Evolutionary conservation across 2,113 vertebrate species (phyloP).

Genomic region (Ptyas mucosa): DNA sequence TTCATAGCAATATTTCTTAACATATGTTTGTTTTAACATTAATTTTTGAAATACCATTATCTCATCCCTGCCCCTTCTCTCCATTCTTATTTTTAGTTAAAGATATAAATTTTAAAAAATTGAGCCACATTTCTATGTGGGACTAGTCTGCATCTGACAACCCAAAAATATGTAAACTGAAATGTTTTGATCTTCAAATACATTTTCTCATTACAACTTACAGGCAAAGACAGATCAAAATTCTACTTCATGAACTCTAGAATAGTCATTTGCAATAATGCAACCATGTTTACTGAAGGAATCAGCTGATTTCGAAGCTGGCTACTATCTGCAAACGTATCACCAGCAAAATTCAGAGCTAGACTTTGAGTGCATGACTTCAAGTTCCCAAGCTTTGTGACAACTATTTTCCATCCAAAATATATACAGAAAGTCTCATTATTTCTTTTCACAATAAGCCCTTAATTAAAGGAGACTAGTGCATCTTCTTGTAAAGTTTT

Average conservation of each 20-base stretch:
- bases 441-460: constrained; percentile 4
- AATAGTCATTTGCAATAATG: background rate
- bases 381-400: background rate
- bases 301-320: background rate
- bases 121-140: background rate
- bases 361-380: background rate
- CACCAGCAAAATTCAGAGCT: background rate
- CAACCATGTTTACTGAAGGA: fast-evolving
- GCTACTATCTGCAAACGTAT: background rate
- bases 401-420: background rate
- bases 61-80: background rate
- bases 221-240: background rate
- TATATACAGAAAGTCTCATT: background rate
- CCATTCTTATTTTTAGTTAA: background rate
- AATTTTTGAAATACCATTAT: background rate
- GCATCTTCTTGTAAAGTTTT: background rate
- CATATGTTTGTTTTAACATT: background rate
- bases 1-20: background rate
- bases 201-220: background rate
- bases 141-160: background rate
- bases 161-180: background rate
- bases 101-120: background rate
- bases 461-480: constrained; percentile 15
- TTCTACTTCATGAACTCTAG: background rate
- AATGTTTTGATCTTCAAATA: background rate